Conservation (phyloP, 2,797 vertebrate species). For the Poecile montanus region DNA sequence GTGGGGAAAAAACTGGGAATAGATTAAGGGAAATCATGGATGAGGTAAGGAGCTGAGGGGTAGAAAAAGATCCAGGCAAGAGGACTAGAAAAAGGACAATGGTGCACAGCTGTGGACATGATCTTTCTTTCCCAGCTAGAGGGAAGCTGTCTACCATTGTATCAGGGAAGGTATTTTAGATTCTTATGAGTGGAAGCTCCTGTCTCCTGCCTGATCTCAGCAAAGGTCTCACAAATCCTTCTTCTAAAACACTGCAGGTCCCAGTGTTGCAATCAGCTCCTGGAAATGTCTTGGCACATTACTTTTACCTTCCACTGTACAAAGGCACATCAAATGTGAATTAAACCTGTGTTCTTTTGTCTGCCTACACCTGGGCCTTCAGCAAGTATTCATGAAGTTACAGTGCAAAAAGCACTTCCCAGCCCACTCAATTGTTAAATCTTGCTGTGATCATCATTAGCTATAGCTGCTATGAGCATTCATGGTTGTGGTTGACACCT, state of each 20-base stretch:
- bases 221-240: background rate
- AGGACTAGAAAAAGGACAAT: background rate
- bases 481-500: background rate
- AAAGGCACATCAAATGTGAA: background rate
- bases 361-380: background rate
- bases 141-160: background rate
- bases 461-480: background rate
- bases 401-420: background rate
- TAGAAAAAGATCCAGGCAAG: background rate
- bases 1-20: background rate
- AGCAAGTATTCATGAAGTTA: background rate
- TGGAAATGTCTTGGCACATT: background rate
- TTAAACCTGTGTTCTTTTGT: background rate
- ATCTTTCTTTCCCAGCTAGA: background rate
- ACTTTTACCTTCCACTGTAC: background rate
- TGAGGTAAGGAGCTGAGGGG: background rate
- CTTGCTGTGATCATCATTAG: background rate
- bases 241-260: background rate
- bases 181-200: background rate
- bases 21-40: background rate
- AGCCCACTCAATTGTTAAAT: background rate
- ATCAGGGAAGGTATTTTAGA: background rate
- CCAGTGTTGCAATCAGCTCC: background rate
- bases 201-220: background rate
- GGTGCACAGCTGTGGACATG: background rate